Evolutionary conservation across 2,888 invertebrate species (phyloP).

Genomic region (Tanytarsus gracilentus): DNA sequence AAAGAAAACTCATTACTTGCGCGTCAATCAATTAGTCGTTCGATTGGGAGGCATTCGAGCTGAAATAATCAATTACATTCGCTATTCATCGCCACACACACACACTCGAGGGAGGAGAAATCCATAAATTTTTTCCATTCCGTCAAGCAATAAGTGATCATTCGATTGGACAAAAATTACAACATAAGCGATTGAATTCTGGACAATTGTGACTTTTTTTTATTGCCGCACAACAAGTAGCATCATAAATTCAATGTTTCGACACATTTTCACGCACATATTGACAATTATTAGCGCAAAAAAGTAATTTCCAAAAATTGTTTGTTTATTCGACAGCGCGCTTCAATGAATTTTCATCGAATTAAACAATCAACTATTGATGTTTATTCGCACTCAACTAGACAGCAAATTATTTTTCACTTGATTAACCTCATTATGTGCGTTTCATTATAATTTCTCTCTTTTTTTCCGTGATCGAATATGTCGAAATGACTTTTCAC

Average conservation of each 20-base stretch:
- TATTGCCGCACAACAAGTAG: too few relatives aligned
- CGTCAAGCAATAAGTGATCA: conserved; percentile 25
- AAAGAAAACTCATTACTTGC: neutral
- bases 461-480: too few relatives aligned
- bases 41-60: conserved; percentile 12
- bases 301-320: neutral
- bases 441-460: too few relatives aligned
- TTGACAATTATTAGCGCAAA: conserved; percentile 23
- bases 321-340: conserved; percentile 5
- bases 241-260: neutral
- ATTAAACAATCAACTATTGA: neutral
- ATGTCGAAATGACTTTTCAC: too few relatives aligned
- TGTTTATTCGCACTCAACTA: conserved; percentile 14
- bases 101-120: neutral
- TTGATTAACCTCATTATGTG: conserved; percentile 23
- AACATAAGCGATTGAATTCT: conserved; percentile 16
- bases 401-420: conserved; percentile 19
- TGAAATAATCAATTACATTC: conserved; percentile 11
- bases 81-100: neutral
- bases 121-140: conserved; percentile 27
- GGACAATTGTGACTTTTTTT: too few relatives aligned
- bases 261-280: conserved; percentile 14
- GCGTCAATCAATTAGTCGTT: conserved; percentile 13
- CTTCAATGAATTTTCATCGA: conserved; percentile 7
- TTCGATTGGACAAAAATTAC: conserved; percentile 30